phyloP scores from a whole-genome alignment of 2,888 invertebrate species.

The Nebria brevicollis region DNA sequence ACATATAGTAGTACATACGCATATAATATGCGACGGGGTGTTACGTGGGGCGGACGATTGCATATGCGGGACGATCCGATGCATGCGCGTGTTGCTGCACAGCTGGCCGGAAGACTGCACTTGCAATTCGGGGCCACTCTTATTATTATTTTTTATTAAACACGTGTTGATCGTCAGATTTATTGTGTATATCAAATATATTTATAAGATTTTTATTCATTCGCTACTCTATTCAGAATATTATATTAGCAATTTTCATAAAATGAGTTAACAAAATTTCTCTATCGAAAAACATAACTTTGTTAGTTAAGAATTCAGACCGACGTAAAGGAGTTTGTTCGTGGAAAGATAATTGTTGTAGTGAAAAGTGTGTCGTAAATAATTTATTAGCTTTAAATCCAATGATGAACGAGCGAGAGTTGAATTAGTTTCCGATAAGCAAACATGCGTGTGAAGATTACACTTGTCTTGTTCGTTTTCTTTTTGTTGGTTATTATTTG shows the following conservation, averaged over 20 bases:
- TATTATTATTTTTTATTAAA: slow-evolving; percentile 41
- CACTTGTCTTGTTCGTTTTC: slow-evolving; percentile 29
- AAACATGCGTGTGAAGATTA: slow-evolving; percentile 19
- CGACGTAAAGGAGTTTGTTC: no score
- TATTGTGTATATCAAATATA: neutral
- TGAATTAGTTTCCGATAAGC: slow-evolving; percentile 13
- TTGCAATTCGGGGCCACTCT: slow-evolving; percentile 42
- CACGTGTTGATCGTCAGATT: slow-evolving; percentile 25
- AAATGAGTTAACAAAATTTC: no score
- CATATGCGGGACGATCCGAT: slow-evolving; percentile 9
- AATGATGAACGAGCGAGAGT: slow-evolving; percentile 12
- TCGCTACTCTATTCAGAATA: no score
- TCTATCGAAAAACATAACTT: no score
- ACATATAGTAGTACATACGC: neutral
- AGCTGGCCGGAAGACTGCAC: slow-evolving; percentile 50
- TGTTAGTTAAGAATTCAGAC: no score
- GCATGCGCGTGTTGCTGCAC: slow-evolving; percentile 25
- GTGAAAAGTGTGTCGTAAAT: neutral
- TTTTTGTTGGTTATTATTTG: neutral
- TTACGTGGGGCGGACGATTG: slow-evolving; percentile 21
- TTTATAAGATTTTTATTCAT: no score
- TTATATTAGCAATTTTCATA: no score
- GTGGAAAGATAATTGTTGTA: no score
- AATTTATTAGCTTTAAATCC: neutral
- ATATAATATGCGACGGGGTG: neutral